Evolutionary conservation across 2,888 invertebrate species (phyloP), one percentile per base, ranked within the genome.

Genomic region (Xanthia togata): DNA sequence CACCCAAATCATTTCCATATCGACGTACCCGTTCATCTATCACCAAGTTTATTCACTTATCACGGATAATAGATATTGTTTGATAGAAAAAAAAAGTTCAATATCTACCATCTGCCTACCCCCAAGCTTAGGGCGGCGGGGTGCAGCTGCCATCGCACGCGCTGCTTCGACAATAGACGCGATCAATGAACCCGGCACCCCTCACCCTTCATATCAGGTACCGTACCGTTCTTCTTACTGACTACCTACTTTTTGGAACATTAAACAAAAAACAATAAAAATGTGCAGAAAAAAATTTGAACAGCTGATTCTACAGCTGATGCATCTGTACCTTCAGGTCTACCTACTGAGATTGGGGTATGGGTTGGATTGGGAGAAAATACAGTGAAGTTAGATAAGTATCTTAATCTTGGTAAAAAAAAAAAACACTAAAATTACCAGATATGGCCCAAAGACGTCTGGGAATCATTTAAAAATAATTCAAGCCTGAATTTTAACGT

Each of bases 101-200:
- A 85, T 88, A 86, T 86, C 80, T 90, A 92, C 93, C 96, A 96
- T 95, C 95, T 95, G 95, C 94, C 92, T 90, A 90, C 91, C 91
- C 90, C 88, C 87, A 88, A 81, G 88, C 89, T 87, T 89, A 92
- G 92, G 92, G 93, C 91, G 93, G 90, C 85, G 90, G 88, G 85
- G 89, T 86, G 92, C 96, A 96, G 96, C 96, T 96, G 96, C 90
- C 95, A 86, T 79, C 95, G 96, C 96, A 95, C 95, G 96, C 96
- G 96, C 94, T 93, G 89, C 83, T 86, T 90, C 86, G 83, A 95
- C 96, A 95, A 95, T 94, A 91, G 91, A 88, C 85, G 90, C 95
- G 96, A 95, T 92, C 96, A 95, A 94, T 96, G 96, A 96, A 96
- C 96, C 92, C 95, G 87, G 92, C 91, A 91, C 92, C 94, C 94